These are phyloP conservation scores for Globodera rostochiensis DNA, from an alignment of 1,140 invertebrate genomes.

Conservation along the genomic window DNA sequence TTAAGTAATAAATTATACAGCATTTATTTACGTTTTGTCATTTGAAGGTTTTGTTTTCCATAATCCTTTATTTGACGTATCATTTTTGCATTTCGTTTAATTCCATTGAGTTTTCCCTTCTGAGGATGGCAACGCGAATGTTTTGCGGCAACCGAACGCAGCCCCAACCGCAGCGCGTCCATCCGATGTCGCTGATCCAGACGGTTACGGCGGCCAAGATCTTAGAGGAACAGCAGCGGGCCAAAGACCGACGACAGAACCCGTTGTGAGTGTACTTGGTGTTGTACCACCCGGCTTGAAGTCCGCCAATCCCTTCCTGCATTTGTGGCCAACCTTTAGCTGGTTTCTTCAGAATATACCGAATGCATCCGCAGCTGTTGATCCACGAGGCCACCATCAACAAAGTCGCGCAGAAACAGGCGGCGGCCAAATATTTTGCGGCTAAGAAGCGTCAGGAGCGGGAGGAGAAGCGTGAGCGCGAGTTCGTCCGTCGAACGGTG, in stretches of 20 bases:
- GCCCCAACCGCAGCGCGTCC: not conserved
- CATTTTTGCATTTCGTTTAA: no score
- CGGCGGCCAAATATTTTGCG: slow-evolving; percentile 13
- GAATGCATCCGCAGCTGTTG: slow-evolving; percentile 17
- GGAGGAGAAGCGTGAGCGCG: not conserved
- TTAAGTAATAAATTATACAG: no score
- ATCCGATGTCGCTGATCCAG: slow-evolving; percentile 10
- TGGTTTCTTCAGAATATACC: not conserved
- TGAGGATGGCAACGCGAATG: not conserved
- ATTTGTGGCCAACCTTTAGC: not conserved
- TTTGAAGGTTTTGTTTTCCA: no score
- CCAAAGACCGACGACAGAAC: not conserved
- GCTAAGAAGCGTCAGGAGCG: not conserved
- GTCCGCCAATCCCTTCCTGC: not conserved
- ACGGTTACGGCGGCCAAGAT: slow-evolving; percentile 16
- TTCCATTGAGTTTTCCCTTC: no score
- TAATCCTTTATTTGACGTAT: no score
- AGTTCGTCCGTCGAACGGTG: not conserved
- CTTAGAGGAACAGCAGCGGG: slow-evolving; percentile 6
- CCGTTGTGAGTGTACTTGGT: slow-evolving; percentile 9
- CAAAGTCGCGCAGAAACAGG: slow-evolving; percentile 18
- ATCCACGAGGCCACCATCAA: slow-evolving; percentile 17
- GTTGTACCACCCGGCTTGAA: not conserved
- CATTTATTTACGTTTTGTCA: no score
- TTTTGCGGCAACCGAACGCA: not conserved